Evolutionary conservation across 2,888 invertebrate genomes (phyloP), one percentile per base, ranked within the genome.

Genomic region (Chorisops tibialis): DNA sequence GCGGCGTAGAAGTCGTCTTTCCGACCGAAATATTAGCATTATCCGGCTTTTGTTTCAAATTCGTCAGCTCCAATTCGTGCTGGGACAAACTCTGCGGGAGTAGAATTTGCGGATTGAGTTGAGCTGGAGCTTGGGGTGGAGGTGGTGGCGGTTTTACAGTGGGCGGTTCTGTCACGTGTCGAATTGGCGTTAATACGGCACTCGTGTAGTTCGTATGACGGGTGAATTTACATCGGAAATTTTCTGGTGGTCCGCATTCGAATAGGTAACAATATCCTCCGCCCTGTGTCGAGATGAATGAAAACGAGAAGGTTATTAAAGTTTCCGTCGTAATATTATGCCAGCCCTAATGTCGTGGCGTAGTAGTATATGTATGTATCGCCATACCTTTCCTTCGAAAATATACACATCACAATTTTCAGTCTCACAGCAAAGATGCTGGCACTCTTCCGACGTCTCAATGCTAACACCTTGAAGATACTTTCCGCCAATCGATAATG

Each of bases 151-250:
- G 19, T 41, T 50, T 60, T 11, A 56, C 11, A 39, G 47, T 35
- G 14, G 56, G 30, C 21, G 63, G 41, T 9, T 39, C 37, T 12
- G 62, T 30, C 4, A 52, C 63, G 66, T 77, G 82, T 67, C 86
- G 80, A 73, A 85, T 85, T 24, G 87, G 81, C 54, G 87, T 87
- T 68, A 93, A 80, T 68, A 93, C 88, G 50, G 91, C 93, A 75
- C 92, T 93, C 66, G 90, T 91, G 76, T 93, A 95, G 80, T 92
- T 91, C 54, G 85, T 84, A 77, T 95, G 94, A 64, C 86, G 84
- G 1, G 93, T 93, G 75, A 95, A 95, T 81, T 93, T 93, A 80
- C 95, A 95, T 72, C 91, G 89, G 79, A 94, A 93, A 77, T 93
- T 91, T 74, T 91, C 90, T 0, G 91, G 87, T 4, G 91, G 87